A percentile compares a stretch with the other conserved stretches of the same genome.
Conservation (phyloP, 2,113 vertebrate genomes). For the Dasyurus viverrinus region DNA sequence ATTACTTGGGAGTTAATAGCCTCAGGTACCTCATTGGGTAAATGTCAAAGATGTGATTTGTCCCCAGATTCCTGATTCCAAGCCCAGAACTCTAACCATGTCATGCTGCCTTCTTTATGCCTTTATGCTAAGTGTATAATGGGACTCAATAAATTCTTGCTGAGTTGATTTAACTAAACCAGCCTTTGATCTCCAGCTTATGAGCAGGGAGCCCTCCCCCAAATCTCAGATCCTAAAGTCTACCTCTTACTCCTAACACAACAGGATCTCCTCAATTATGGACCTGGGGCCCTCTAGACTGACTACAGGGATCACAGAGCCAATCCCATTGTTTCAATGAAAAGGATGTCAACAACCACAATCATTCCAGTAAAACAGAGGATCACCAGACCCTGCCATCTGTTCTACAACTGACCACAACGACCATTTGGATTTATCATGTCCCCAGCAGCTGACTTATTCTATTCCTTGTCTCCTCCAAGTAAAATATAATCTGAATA, state of each 20-base stretch:
- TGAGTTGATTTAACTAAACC: constrained; percentile 13
- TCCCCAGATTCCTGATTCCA: neutral
- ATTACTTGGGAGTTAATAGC: neutral
- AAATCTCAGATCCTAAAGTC: neutral
- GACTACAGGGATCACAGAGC: neutral
- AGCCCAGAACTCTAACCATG: neutral
- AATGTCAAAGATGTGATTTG: neutral
- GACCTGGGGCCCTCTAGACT: neutral
- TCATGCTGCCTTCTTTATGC: neutral
- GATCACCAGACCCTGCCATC: neutral
- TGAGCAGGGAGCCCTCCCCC: neutral
- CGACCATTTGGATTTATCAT: neutral
- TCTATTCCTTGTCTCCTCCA: neutral
- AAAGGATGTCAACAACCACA: neutral
- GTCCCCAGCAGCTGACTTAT: neutral
- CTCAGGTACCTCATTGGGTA: neutral
- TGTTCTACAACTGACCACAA: neutral
- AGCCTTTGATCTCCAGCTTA: neutral
- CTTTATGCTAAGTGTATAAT: neutral
- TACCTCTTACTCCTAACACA: neutral
- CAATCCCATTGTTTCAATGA: neutral
- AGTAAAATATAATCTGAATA: neutral
- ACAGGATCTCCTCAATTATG: neutral
- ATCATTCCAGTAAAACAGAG: neutral
- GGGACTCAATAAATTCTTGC: neutral